These are phyloP conservation scores for Anolis carolinensis DNA, from an alignment of 2,113 vertebrate genomes.

Conservation along the genomic window DNA sequence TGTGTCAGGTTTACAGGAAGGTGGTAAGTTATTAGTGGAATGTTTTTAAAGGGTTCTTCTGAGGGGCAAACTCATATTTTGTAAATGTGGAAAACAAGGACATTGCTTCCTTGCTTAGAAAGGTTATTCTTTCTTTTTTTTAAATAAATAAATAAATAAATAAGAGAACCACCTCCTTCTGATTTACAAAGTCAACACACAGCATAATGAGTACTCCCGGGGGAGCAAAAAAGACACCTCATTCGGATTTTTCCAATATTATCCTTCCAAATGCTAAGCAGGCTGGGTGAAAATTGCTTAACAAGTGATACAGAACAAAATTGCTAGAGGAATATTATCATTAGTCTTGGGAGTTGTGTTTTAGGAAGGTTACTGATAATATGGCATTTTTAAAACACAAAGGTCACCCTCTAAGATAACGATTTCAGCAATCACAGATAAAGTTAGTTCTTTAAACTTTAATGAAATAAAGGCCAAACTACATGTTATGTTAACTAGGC, in stretches of 20 bases:
- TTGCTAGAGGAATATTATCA: constrained; percentile 1
- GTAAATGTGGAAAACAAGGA: not conserved
- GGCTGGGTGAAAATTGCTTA: constrained; percentile 4
- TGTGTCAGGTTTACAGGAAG: constrained; percentile 18
- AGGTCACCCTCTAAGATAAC: constrained; percentile 15
- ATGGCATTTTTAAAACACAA: not conserved
- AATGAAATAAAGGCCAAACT: constrained; percentile 27
- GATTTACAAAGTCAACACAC: constrained; percentile 25
- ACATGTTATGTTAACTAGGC: not conserved
- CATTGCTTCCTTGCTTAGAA: constrained; percentile 17
- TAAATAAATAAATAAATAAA: too few species aligned
- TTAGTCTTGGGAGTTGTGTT: constrained; percentile 23
- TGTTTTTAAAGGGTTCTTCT: constrained; percentile 18
- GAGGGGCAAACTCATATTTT: constrained; percentile 11
- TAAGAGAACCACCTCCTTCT: constrained; percentile 3
- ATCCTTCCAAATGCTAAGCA: constrained; percentile 41
- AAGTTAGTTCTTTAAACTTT: constrained; percentile 29
- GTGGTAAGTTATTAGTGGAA: constrained; percentile 19
- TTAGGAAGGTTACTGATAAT: constrained; percentile 4
- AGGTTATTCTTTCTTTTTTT: too few species aligned
- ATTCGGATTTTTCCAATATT: constrained; percentile 31
- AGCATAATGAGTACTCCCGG: not conserved
- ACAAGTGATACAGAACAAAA: not conserved
- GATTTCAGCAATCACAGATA: not conserved
- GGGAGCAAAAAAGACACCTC: constrained; percentile 44